phyloP scores from a whole-genome alignment of 2,888 invertebrate species.

The Ferdinandea cuprea region DNA sequence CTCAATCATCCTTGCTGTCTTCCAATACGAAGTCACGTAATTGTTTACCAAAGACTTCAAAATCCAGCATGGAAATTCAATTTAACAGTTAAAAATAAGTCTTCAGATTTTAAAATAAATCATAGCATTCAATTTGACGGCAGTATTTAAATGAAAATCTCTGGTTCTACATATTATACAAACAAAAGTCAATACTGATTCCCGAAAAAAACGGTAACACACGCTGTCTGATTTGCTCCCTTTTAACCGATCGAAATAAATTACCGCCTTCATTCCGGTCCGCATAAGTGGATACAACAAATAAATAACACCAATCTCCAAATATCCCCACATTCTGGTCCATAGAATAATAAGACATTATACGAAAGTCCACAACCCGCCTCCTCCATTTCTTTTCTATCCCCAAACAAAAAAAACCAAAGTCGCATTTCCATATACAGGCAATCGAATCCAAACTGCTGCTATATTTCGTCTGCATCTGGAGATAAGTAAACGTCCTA shows the following conservation, averaged over 20 bases:
- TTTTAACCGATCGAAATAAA: neutral
- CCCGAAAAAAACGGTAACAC: neutral
- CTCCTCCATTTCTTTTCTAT: conserved; percentile 37
- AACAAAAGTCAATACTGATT: neutral
- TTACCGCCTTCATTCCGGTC: neutral
- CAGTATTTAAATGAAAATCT: no score
- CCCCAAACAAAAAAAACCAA: conserved; percentile 16
- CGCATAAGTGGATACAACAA: conserved; percentile 12
- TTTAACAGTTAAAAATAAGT: no score
- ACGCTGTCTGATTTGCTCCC: neutral
- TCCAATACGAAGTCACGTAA: no score
- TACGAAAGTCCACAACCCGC: conserved; percentile 1
- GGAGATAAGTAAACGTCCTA: conserved; percentile 60
- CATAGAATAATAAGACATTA: conserved; percentile 33
- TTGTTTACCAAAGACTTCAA: no score
- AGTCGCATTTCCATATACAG: conserved; percentile 60
- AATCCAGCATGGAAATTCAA: no score
- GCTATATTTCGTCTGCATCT: conserved; percentile 57
- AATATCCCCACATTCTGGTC: conserved; percentile 10
- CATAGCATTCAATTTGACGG: no score
- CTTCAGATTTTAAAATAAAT: no score
- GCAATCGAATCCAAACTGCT: conserved; percentile 56
- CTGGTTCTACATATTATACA: no score
- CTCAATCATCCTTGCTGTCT: no score
- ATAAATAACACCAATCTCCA: conserved; percentile 54